Evolutionary conservation across 1,140 invertebrate genomes (phyloP), one percentile per base, ranked within the genome.

Genomic region (Sminthurinus signatus): DNA sequence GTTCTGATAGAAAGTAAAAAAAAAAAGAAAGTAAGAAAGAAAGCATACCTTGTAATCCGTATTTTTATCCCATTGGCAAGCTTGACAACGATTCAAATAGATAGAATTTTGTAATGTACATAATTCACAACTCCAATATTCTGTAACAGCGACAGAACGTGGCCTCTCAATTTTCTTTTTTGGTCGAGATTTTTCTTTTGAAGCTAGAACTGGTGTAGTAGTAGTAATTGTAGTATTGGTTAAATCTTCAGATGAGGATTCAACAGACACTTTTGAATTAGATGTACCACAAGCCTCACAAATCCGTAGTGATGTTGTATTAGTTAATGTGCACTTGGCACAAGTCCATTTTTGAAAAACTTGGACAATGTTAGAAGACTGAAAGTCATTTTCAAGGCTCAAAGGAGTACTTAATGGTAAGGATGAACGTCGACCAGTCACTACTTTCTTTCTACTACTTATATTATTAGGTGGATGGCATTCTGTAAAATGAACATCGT

Each of bases 81-180:
- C 90, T 63, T 86, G 84, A 76, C 91, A 95, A 56, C 81, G 77
- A 21, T 80, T 79, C 10, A 81, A 80, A 8, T 84, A 83, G 0
- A 89, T 75, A 1, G 87, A 86, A 79, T 94, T 95, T 68, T 89
- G 86, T 8, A 95, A 76, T 0, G 91, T 95, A 72, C 91, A 95
- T 23, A 81, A 85, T 72, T 72, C 78, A 85, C 86, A 83, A 10
- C 71, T 72, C 88, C 89, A 91, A 74, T 85, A 88, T 70, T 89
- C 86, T 12, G 69, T 61, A 31, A 68, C 39, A 1, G 65, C 64
- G 19, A 64, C 60, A 31, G 60, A 68, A 42, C 60, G 28, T 14
- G 67, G 69, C 36, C 66, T 55, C 31, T 67, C 72, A 21, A 67
- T 57, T 57, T 68, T 71, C 21, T 42, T 66, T 36, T 62, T 60